Base-by-base conservation (phyloP, 2,113 vertebrate genomes). In the Pogonocichla stellata region DNA sequence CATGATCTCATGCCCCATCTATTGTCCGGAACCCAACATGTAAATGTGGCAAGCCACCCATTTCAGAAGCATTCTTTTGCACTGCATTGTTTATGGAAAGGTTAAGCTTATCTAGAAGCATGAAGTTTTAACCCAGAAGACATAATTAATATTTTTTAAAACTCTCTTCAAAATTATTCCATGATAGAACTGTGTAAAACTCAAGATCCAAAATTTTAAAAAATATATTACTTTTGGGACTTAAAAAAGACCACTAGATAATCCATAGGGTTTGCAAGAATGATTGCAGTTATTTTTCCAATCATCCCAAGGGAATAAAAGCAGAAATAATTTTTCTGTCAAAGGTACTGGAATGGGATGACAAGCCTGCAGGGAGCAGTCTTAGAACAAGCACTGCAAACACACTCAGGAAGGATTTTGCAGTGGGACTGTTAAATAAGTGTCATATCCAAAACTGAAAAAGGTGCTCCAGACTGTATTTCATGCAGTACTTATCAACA, bases 1-100 rank as follows among this genome's bases (percentile, higher is more conserved):
- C 92, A 93, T 92, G 78, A 94, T 78, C 85, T 96, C 93, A 93
- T 56, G 66, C 60, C 36, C 18, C 58, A 79, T 56, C 65, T 88
- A 70, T 8, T 86, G 79, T 83, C 54, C 2, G 0, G 84, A 94
- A 94, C 86, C 56, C 88, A 96, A 43, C 12, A 80, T 47, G 74
- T 40, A 75, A 73, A 65, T 73, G 78, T 74, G 79, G 85, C 47
- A 86, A 65, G 47, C 40, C 79, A 90, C 64, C 38, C 51, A 83
- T 88, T 94, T 93, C 93, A 42, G 26, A 74, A 93, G 53, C 48
- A 81, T 31, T 89, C 60, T 64, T 93, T 45, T 56, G 56, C 75
- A 83, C 67, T 58, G 12, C 24, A 40, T 58, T 71, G 51, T 69
- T 86, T 82, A 62, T 31, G 66, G 50, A 94, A 91, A 82, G 34